phyloP scores from a whole-genome alignment of 2,888 invertebrate genomes.

The Melipona beecheii region DNA sequence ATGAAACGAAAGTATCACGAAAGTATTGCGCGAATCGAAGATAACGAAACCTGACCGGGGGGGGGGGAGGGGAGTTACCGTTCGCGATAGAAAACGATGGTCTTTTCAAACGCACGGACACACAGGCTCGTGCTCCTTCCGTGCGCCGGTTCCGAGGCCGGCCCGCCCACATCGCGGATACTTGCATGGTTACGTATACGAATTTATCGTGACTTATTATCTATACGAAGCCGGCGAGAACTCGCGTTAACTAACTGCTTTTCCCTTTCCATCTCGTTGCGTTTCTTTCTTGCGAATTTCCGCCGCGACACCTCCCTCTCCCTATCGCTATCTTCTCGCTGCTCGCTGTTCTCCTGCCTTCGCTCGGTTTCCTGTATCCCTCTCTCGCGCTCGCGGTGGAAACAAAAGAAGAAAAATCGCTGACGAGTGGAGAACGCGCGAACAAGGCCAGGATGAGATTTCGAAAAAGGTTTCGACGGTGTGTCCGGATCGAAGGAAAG shows the following conservation, averaged over 20 bases:
- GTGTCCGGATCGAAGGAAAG: neutral
- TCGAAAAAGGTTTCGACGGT: neutral
- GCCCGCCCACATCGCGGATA: conserved; percentile 75
- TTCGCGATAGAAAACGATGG: conserved; percentile 21
- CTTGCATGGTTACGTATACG: conserved; percentile 71
- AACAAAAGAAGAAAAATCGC: neutral
- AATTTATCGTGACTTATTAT: conserved; percentile 78
- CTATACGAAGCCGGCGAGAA: conserved; percentile 66
- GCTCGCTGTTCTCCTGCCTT: neutral
- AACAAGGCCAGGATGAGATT: neutral
- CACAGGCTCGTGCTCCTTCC: neutral
- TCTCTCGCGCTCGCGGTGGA: neutral
- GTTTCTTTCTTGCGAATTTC: conserved; percentile 33
- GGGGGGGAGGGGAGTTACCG: too few species aligned
- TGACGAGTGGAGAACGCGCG: neutral
- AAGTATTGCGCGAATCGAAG: conserved; percentile 58
- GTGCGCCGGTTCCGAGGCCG: conserved; percentile 41
- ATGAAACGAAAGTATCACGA: conserved; percentile 39
- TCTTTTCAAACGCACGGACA: conserved; percentile 43
- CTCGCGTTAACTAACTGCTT: conserved; percentile 53
- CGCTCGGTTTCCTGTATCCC: too few species aligned
- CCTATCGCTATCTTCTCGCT: conserved; percentile 2
- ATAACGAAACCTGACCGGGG: conserved; percentile 36
- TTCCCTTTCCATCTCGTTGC: conserved; percentile 25
- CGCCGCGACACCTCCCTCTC: conserved; percentile 24